These are phyloP conservation scores for Cuniculus paca DNA, from an alignment of 2,797 vertebrate species.

Conservation along the genomic window DNA sequence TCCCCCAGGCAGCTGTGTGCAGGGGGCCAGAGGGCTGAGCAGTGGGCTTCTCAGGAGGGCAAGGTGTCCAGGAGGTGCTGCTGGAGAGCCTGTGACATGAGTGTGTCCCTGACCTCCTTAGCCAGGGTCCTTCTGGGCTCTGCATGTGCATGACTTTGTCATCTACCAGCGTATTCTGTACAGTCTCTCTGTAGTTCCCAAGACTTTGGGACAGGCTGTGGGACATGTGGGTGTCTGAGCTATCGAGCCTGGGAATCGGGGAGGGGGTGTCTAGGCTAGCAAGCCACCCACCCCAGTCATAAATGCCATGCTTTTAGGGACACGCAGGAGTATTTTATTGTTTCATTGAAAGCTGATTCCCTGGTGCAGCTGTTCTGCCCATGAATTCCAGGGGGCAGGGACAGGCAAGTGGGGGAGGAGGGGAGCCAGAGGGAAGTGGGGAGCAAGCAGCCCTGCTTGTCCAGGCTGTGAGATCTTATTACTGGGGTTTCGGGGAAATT, in stretches of 20 bases:
- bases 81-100: not conserved
- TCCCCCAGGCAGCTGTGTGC: not conserved
- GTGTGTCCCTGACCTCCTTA: not conserved
- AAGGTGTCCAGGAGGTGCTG: not conserved
- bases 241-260: conserved; percentile 79
- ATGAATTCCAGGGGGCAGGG: conserved; percentile 77
- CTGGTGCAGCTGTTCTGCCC: conserved; percentile 76
- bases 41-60: not conserved
- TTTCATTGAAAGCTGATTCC: conserved; percentile 84
- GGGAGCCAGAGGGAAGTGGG: conserved; percentile 36
- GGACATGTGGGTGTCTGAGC: conserved; percentile 73
- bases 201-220: conserved; percentile 58
- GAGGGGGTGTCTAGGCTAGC: conserved; percentile 72
- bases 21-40: not conserved
- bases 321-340: conserved; percentile 80
- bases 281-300: conserved; percentile 76
- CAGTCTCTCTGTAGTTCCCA: conserved; percentile 6
- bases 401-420: not conserved
- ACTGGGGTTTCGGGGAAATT: conserved; percentile 75
- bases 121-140: not conserved
- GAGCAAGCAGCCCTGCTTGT: conserved; percentile 32
- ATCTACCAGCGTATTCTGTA: rapidly evolving
- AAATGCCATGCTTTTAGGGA: conserved; percentile 78
- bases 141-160: not conserved
- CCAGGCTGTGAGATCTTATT: conserved; percentile 74